Base-by-base conservation (phyloP, 2,113 vertebrate species). In the Nesoenas mayeri region DNA sequence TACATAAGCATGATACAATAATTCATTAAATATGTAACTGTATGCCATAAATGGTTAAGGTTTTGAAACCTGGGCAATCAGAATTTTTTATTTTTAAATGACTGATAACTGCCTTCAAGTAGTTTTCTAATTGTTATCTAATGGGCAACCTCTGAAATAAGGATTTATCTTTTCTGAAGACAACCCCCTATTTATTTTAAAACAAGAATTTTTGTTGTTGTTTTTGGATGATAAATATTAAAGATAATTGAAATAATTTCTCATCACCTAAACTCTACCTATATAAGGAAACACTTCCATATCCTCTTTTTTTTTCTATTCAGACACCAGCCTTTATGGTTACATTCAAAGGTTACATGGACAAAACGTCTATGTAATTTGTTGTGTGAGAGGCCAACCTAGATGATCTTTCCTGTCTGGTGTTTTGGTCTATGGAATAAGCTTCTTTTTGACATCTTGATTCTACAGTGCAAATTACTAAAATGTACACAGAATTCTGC, bases 391-490 rank as follows among this genome's bases (percentile, higher is more conserved):
- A 79, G 25, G 58, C 62, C 62, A 67, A 4, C 61, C 54, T 21
- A 61, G 62, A 73, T 75, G 70, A 95, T 48, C 47, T 92, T 94
- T 91, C 44, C 70, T 71, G 88, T 88, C 62, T 89, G 62, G 24
- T 87, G n/a, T 29, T 92, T 58, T 88, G 58, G 36, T 48, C 38
- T 60, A 44, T 3, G 13, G 50, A 79, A 82, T 9, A 54, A 82
- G 82, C 25, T 87, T 67, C 44, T 51, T 40, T 87, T 58, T 67
- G 36, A 88, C 36, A 66, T 85, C 70, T 79, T 79, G 81, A 88
- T 79, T 89, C 87, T 88, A 74, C 73, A 85, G 70, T 77, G 87
- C 25, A 88, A 95, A 88, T 91, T 77, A 73, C n/a, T 62, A 53
- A 75, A 69, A 79, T 26, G 15, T 44, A 58, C 36, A 86, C 69